Evolutionary conservation across 1,140 invertebrate species (phyloP).

Genomic region (Episyrphus balteatus): DNA sequence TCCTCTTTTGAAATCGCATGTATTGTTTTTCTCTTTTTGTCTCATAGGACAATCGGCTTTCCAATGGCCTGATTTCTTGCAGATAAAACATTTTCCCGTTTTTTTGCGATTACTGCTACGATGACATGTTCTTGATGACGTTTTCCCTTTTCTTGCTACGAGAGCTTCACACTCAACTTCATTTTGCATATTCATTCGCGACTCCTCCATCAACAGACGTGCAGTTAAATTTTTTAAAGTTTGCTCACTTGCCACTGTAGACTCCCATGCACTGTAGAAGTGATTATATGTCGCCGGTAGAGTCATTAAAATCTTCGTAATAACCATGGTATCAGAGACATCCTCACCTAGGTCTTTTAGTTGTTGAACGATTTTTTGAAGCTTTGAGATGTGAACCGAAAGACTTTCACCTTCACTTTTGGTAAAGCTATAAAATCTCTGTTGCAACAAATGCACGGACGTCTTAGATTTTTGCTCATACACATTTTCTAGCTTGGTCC

Average conservation of each 20-base stretch:
- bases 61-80: too few species aligned
- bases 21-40: too few species aligned
- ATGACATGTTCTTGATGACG: too few species aligned
- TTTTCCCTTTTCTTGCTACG: too few species aligned
- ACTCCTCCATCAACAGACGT: slow-evolving; percentile 15
- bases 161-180: not conserved
- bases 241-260: slow-evolving; percentile 11
- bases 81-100: too few species aligned
- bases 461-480: slow-evolving; percentile 33
- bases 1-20: too few species aligned
- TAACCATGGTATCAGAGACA: slow-evolving; percentile 15
- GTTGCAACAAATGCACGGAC: slow-evolving; percentile 25
- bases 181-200: slow-evolving; percentile 4
- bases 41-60: too few species aligned
- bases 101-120: too few species aligned
- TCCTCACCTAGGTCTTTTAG: slow-evolving; percentile 16
- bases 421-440: slow-evolving; percentile 21
- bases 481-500: slow-evolving; percentile 21
- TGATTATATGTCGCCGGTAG: slow-evolving; percentile 17
- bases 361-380: slow-evolving; percentile 7
- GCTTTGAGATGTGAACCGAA: slow-evolving; percentile 11
- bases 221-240: slow-evolving; percentile 12
- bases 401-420: slow-evolving; percentile 11
- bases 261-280: slow-evolving; percentile 18
- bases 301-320: slow-evolving; percentile 26